Evolutionary conservation across 2,797 vertebrate species (phyloP), one percentile per base, ranked within the genome.

Genomic region (Schizopygopsis malacanthus): DNA sequence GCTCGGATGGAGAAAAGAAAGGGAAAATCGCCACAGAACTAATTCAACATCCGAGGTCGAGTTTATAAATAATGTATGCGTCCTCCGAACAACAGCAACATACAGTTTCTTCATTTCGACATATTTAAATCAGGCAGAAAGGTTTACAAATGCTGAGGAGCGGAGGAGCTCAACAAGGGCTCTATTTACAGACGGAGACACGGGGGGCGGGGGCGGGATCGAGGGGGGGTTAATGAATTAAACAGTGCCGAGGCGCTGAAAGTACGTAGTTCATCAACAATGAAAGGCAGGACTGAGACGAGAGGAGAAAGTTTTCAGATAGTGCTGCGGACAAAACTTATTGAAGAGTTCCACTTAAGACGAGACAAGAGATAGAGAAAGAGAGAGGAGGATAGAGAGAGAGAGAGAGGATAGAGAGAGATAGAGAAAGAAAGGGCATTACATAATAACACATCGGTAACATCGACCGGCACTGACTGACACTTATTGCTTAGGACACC

Each of bases 191-290:
- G 88, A 71, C 33, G 54, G 82, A 82, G 67, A 69, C 89, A 25
- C 87, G 88, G 84, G 78, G 93, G 92, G 92, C 92, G 91, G 71
- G 83, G 92, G 93, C 91, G 91, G 89, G 92, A 90, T 90, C 89
- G 92, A 93, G 92, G 91, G 92, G 91, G 94, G 94, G 95, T 95
- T 93, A 94, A 95, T 95, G 93, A 95, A 95, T 95, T 93, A 95
- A 95, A 95, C 93, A 92, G 92, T 94, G 67, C 88, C 85, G 86
- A 91, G 92, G 91, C 88, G 72, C 37, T 79, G 69, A 84, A 90
- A 92, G 93, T 86, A 89, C 89, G 89, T 77, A 82, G 91, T 92
- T 89, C 91, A 91, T 90, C 92, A 92, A 90, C 92, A 91, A 90
- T 93, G 91, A 89, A 88, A 91, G 90, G 88, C 80, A 85, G 89